A percentile compares a stretch with the other conserved stretches of the same genome.
phyloP scores from a whole-genome alignment of 2,888 invertebrate species.

The Melipona bicolor region DNA sequence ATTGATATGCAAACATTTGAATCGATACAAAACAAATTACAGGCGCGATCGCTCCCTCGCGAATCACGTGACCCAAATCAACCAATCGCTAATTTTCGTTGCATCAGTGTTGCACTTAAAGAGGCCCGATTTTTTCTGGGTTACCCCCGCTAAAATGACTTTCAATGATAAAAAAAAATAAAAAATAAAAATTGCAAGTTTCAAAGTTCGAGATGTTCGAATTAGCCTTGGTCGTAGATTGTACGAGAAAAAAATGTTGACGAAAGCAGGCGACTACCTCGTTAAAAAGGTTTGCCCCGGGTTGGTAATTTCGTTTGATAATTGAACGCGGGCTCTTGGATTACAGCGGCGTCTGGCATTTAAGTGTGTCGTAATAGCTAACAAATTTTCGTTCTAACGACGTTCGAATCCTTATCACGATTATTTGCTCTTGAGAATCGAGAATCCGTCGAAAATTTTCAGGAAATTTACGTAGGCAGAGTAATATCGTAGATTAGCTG shows the following conservation, averaged over 20 bases:
- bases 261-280: conserved; percentile 29
- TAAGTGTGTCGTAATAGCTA: background rate
- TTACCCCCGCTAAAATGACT: no score
- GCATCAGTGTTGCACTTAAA: no score
- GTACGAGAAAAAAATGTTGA: conserved; percentile 28
- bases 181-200: conserved; percentile 46
- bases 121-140: no score
- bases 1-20: no score
- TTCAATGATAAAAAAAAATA: no score
- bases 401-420: background rate
- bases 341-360: background rate
- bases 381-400: background rate
- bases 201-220: conserved; percentile 30
- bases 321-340: conserved; percentile 11
- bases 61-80: no score
- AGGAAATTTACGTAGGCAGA: background rate
- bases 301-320: conserved; percentile 44
- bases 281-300: conserved; percentile 37
- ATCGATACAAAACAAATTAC: no score
- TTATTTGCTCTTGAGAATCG: no score
- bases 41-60: no score
- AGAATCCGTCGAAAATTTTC: background rate
- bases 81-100: no score
- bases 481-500: background rate
- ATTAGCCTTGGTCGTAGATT: conserved; percentile 47